Base-by-base conservation (phyloP, 2,113 vertebrate species). In the Dendropsophus ebraccatus region DNA sequence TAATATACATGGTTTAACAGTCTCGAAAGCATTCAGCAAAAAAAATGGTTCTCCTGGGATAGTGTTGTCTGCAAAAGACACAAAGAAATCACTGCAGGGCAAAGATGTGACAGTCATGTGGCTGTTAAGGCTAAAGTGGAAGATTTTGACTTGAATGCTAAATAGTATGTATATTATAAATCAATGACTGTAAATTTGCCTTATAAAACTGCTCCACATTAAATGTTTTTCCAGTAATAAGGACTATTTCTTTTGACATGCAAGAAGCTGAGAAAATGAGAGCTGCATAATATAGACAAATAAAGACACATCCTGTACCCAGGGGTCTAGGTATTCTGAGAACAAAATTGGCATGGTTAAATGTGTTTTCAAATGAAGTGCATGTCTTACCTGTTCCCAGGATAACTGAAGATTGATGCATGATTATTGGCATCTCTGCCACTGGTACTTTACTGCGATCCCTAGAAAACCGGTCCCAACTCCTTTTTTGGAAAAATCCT, bases 1-100 rank as follows among this genome's bases (percentile, higher is more conserved):
- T 70, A 70, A 70, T 70, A 41, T 41, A 70, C 67, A 70, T 70
- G 67, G 67, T 35, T 70, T 70, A 70, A 23, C 35, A 70, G 67
- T 70, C 32, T 70, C 32, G 17, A 70, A 70, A 70, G 67, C 35
- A 41, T 70, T 70, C 67, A 37, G 9, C 6, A 69, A 62, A 62
- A 62, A 69, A 69, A 69, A 69, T 69, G 32, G 67, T 41, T 41
- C 67, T 41, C 67, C 67, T 70, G 67, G 67, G 67, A 70, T 0
- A 70, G 67, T 30, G 32, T 41, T 70, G 67, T 70, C 35, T 70
- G 67, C 67, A 70, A 70, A n/a, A 70, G 35, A 70, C 67, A 23
- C 19, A 41, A 70, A 70, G 67, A 70, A 70, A 70, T 70, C 19
- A 70, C 19, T 41, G 32, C 67, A 41, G 35, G 67, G 35, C 67